phyloP scores from a whole-genome alignment of 2,797 vertebrate species.

The Typhlichthys subterraneus region DNA sequence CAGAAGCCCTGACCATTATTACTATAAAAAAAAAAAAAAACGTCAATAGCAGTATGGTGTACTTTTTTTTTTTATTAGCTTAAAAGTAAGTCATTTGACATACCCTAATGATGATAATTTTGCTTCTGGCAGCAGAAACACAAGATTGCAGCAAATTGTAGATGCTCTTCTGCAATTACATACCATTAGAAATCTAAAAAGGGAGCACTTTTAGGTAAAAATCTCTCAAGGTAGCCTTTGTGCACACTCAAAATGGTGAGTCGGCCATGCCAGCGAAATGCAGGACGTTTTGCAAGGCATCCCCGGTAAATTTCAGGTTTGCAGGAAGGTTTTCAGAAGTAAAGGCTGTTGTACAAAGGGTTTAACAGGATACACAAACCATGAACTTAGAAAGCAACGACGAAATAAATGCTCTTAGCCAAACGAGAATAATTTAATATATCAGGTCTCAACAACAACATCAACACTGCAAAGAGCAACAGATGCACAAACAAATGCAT shows the following conservation, averaged over 20 bases:
- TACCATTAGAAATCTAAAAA: neutral
- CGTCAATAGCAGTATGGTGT: constrained; percentile 7
- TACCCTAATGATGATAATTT: neutral
- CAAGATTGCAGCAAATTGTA: constrained; percentile 4
- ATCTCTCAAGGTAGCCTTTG: too few species aligned
- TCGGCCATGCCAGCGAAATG: too few species aligned
- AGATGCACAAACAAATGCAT: constrained; percentile 11
- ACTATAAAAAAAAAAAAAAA: constrained; percentile 3
- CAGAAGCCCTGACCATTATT: neutral
- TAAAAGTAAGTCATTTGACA: neutral
- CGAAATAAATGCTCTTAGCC: too few species aligned
- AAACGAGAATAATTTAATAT: too few species aligned
- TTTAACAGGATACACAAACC: too few species aligned
- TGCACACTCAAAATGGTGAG: too few species aligned
- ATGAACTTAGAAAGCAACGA: too few species aligned
- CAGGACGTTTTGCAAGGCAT: too few species aligned
- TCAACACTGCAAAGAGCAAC: neutral
- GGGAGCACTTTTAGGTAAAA: neutral
- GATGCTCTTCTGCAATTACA: constrained; percentile 6
- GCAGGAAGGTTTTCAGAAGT: too few species aligned
- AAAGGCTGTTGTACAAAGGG: too few species aligned
- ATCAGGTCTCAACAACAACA: too few species aligned
- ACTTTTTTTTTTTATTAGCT: constrained; percentile 1
- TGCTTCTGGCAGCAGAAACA: neutral
- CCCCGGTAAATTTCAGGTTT: too few species aligned